Evolutionary conservation across 2,888 invertebrate genomes (phyloP).

Genomic region (Andrena trimmerana): DNA sequence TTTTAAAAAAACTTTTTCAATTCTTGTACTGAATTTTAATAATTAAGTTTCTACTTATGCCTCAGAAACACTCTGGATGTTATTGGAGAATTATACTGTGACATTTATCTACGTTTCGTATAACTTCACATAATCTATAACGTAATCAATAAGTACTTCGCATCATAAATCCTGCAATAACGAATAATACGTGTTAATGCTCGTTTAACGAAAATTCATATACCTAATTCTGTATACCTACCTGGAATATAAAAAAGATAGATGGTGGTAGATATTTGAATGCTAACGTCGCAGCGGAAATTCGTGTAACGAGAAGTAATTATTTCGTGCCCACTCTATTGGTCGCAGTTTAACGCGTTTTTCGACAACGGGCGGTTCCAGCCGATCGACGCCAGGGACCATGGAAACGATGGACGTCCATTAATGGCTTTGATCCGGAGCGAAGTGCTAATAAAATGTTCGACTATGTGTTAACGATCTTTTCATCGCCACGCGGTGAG

Average conservation of each 20-base stretch:
- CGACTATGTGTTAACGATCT: conserved; percentile 68
- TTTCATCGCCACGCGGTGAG: conserved; percentile 34
- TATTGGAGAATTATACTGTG: no score
- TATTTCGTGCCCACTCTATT: conserved; percentile 44
- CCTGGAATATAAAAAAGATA: neutral
- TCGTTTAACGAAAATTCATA: conserved; percentile 12
- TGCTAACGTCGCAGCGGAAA: neutral
- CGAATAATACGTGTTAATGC: neutral
- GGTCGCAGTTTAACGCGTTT: conserved; percentile 63
- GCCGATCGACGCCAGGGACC: conserved; percentile 60
- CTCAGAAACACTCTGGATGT: no score
- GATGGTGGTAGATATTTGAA: conserved; percentile 21
- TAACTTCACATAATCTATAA: neutral
- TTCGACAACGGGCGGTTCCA: conserved; percentile 60
- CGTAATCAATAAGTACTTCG: neutral
- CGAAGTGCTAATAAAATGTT: conserved; percentile 74
- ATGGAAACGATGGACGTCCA: conserved; percentile 65
- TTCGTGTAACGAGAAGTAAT: conserved; percentile 54
- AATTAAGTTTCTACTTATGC: no score
- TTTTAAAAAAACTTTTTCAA: no score
- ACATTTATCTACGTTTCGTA: no score
- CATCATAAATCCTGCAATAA: neutral
- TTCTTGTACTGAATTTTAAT: no score
- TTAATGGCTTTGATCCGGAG: conserved; percentile 70
- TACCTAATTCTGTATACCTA: neutral